Evolutionary conservation across 2,888 invertebrate species (phyloP).

Genomic region (Hemaris fuciformis): DNA sequence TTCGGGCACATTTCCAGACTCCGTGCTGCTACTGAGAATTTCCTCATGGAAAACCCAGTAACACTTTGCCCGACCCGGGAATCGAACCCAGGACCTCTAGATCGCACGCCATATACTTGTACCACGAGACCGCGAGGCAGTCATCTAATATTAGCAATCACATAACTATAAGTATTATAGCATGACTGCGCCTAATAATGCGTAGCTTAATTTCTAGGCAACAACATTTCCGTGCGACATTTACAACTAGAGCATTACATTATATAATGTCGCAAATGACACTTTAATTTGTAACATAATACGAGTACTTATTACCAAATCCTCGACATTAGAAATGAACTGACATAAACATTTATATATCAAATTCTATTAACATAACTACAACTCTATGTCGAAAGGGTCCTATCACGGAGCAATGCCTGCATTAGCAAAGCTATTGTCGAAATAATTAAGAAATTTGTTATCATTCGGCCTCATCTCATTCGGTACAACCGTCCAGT

Average conservation of each 20-base stretch:
- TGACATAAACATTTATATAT: neutral
- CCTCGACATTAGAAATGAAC: neutral
- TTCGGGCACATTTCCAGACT: too few relatives aligned
- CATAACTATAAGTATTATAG: neutral
- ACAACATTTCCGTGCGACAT: neutral
- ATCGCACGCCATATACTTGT: too few relatives aligned
- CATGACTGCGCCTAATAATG: neutral
- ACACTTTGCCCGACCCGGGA: too few relatives aligned
- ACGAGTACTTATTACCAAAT: neutral
- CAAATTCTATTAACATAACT: constrained; percentile 6
- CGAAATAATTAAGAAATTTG: constrained; percentile 68
- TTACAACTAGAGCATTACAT: neutral
- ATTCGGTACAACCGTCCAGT: constrained; percentile 31
- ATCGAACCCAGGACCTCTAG: too few relatives aligned
- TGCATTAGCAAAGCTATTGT: constrained; percentile 54
- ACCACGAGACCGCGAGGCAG: too few relatives aligned
- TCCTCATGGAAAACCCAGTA: too few relatives aligned
- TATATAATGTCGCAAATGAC: neutral
- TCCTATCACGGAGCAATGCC: constrained; percentile 25
- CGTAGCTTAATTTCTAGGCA: neutral
- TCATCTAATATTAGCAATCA: too few relatives aligned
- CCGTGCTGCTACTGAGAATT: too few relatives aligned
- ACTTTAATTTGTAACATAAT: neutral
- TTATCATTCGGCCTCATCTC: constrained; percentile 64
- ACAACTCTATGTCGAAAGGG: constrained; percentile 32